phyloP scores from a whole-genome alignment of 1,140 invertebrate genomes.

The Ceratina japonica region DNA sequence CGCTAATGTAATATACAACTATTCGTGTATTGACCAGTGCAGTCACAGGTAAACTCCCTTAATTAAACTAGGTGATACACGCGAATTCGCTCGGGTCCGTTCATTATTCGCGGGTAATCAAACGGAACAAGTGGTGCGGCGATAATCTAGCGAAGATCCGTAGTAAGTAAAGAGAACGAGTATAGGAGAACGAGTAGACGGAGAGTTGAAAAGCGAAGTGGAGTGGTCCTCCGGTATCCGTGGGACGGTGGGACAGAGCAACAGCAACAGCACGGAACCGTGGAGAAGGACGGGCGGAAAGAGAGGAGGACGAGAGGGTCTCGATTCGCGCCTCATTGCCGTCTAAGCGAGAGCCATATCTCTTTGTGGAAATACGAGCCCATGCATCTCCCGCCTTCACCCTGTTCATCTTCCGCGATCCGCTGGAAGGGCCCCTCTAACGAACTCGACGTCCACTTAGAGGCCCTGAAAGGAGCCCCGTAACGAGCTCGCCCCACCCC shows the following conservation, averaged over 20 bases:
- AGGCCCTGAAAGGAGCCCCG: constrained; percentile 64
- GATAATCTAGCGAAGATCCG: constrained; percentile 42
- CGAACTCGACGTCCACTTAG: constrained; percentile 73
- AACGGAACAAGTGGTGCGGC: constrained; percentile 49
- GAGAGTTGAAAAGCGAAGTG: neutral
- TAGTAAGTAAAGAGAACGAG: constrained; percentile 8
- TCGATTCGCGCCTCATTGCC: constrained; percentile 65
- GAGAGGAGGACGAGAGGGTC: constrained; percentile 51
- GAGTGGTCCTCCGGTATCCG: too few relatives aligned
- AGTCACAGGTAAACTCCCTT: too few relatives aligned
- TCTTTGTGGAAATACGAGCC: constrained; percentile 69
- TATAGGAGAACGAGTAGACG: neutral
- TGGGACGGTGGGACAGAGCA: too few relatives aligned
- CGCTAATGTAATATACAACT: too few relatives aligned
- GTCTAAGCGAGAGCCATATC: constrained; percentile 68
- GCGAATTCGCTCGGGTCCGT: neutral
- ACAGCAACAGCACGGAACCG: neutral
- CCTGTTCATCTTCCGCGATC: constrained; percentile 69
- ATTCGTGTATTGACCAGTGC: too few relatives aligned
- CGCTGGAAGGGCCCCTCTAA: constrained; percentile 67
- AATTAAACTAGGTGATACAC: constrained; percentile 15
- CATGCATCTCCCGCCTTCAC: constrained; percentile 66
- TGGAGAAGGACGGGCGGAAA: constrained; percentile 15
- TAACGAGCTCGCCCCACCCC: constrained; percentile 66
- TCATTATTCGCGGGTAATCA: constrained; percentile 56